phyloP scores from a whole-genome alignment of 2,888 invertebrate genomes.

The Dyspetes luteomarginatus region DNA sequence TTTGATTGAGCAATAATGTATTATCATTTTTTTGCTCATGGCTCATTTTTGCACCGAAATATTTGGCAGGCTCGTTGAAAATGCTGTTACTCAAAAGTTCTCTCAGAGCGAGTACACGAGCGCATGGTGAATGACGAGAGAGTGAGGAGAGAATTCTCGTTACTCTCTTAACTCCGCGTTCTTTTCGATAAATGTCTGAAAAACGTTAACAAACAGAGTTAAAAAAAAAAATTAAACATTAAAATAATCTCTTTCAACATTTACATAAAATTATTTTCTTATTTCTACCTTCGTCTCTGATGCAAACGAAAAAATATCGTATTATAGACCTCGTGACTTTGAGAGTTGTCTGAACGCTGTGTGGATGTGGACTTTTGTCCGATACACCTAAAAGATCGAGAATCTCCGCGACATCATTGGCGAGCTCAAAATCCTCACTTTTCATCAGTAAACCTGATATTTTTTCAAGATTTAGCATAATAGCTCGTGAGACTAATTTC shows the following conservation, averaged over 20 bases:
- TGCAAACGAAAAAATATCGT: constrained; percentile 90
- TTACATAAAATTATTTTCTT: not conserved
- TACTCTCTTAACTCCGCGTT: constrained; percentile 87
- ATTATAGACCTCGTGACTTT: constrained; percentile 89
- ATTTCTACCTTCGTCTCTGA: constrained; percentile 87
- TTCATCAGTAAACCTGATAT: constrained; percentile 82
- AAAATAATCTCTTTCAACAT: not conserved
- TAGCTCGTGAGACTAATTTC: constrained; percentile 83
- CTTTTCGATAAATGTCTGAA: constrained; percentile 86
- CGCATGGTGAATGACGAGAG: constrained; percentile 88
- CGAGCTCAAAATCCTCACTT: constrained; percentile 79
- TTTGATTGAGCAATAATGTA: constrained; percentile 87
- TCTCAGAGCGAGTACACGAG: constrained; percentile 89
- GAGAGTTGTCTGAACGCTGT: constrained; percentile 87
- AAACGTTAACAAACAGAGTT: constrained; percentile 21
- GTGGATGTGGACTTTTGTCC: constrained; percentile 85
- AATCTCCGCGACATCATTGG: constrained; percentile 86
- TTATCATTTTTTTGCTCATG: constrained; percentile 83
- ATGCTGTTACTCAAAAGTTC: constrained; percentile 90
- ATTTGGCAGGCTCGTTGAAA: constrained; percentile 87
- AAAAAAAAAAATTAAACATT: too few species aligned
- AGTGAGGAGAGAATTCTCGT: constrained; percentile 87
- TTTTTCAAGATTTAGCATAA: constrained; percentile 83
- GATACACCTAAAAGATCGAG: constrained; percentile 88
- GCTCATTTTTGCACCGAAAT: constrained; percentile 89